Base-by-base conservation (phyloP, 2,888 invertebrate species). In the Eudemis profundana region DNA sequence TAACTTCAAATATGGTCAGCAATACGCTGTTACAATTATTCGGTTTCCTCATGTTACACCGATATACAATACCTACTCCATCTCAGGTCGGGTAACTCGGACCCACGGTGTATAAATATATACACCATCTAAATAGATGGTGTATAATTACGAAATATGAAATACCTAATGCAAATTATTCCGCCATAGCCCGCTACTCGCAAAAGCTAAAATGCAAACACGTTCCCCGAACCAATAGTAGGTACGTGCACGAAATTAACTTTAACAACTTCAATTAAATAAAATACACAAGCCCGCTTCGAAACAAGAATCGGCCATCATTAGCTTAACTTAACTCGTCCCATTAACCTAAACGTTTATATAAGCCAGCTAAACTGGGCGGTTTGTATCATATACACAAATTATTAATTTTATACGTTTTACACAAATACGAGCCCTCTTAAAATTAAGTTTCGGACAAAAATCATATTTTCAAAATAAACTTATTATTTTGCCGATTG, bases 291-390 rank as follows among this genome's bases (percentile, higher is more conserved):
- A 50, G 49, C n/a, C 49, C 36, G 15, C 21, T 36, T 14, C 8
- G 50, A 17, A 54, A 49, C 61, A 54, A 44, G 64, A 54, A 56
- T 57, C 42, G 29, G 50, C 42, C 33, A 57, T 64, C 33, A 59
- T 59, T 51, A 27, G 50, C 44, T 64, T 38, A 44, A 57, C 42
- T 64, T 57, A 42, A 50, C 50, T 42, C 50, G 44, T 21, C 10
- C 42, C 36, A 50, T 64, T 64, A 21, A 29, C 21, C 36, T 50
- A 38, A 59, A 59, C 57, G 50, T 17, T 5, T 54, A 40, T 54
- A 23, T 40, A 54, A 27, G 10, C 12, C 23, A 10, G 54, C 14
- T 54, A 40, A 38, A 7, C n/a, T 15, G 51, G 19, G 23, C 23
- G 10, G 1, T 40, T 53, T 36, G 19, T 51, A 12, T 33, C 10